These are phyloP conservation scores for Monodelphis domestica DNA, from an alignment of 2,797 vertebrate species.

Conservation along the genomic window DNA sequence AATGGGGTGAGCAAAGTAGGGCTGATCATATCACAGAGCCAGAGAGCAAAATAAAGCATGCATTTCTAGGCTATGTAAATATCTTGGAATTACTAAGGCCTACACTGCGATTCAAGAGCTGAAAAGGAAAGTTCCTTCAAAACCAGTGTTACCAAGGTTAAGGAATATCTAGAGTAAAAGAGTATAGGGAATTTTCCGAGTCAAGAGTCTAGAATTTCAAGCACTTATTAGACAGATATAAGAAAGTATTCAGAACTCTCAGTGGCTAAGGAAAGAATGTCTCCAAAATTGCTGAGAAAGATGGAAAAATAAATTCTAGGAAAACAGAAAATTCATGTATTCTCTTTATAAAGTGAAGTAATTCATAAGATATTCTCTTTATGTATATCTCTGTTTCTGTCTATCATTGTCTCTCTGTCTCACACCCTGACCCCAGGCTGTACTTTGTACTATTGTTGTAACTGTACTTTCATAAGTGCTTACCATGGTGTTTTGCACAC, in stretches of 20 bases:
- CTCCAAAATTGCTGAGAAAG: conserved; percentile 8
- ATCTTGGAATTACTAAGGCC: neutral
- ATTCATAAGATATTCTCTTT: neutral
- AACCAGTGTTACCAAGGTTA: neutral
- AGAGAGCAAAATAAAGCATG: neutral
- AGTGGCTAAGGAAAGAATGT: neutral
- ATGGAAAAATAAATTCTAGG: conserved; percentile 6
- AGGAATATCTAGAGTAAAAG: conserved; percentile 5
- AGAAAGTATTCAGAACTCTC: conserved; percentile 13
- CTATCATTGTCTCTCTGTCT: neutral
- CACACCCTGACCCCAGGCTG: neutral
- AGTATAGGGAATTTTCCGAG: conserved; percentile 44
- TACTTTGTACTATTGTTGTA: no score
- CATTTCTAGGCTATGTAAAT: neutral
- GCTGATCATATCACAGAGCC: neutral
- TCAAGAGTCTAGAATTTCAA: neutral
- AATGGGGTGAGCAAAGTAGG: neutral
- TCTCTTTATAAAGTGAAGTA: neutral
- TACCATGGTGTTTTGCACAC: neutral
- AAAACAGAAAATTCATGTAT: conserved; percentile 27
- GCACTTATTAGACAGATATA: neutral
- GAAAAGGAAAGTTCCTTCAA: neutral
- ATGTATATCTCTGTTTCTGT: neutral
- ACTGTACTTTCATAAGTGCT: neutral
- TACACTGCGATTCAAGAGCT: neutral